These are phyloP conservation scores for Halcyon senegalensis DNA, from an alignment of 2,113 vertebrate genomes.

Conservation along the genomic window DNA sequence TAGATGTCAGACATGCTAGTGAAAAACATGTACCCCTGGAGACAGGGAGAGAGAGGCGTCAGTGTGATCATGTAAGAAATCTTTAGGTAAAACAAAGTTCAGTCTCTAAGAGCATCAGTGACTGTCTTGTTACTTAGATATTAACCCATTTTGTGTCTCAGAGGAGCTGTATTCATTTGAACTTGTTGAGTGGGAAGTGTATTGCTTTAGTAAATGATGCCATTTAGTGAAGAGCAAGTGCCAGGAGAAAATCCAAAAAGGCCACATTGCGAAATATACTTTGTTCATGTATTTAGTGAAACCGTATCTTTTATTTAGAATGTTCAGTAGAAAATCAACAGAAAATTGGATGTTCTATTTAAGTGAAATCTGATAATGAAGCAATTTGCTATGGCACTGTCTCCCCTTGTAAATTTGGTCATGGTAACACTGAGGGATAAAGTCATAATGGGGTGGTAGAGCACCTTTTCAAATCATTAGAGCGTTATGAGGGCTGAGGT, in stretches of 20 bases:
- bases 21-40: background rate
- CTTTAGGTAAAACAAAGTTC: background rate
- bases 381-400: background rate
- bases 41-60: background rate
- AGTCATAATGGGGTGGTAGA: background rate
- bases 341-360: background rate
- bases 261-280: background rate
- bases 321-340: background rate
- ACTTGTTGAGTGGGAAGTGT: background rate
- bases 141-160: background rate
- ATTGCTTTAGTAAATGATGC: background rate
- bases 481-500: background rate
- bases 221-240: background rate
- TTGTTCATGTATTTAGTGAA: slow-evolving; percentile 16
- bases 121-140: background rate
- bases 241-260: background rate
- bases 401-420: background rate
- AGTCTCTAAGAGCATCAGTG: background rate
- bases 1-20: background rate
- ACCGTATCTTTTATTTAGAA: background rate
- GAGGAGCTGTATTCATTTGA: background rate
- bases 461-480: background rate
- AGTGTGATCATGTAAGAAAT: background rate
- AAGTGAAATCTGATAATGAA: background rate
- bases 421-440: background rate